Conservation (phyloP, 2,113 vertebrate species). For the Tychaedon coryphoeus region DNA sequence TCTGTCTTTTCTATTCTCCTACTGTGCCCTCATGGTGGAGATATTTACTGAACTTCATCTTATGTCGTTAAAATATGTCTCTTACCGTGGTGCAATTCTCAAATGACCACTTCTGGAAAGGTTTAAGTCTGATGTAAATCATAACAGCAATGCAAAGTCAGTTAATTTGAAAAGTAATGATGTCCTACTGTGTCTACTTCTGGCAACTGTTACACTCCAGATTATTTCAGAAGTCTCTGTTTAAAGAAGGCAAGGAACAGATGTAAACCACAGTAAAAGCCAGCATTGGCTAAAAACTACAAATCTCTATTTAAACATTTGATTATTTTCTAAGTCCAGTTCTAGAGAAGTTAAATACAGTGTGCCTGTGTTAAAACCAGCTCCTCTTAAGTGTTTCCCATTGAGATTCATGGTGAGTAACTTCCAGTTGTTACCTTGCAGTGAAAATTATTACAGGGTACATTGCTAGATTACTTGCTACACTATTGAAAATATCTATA, state of each 20-base stretch:
- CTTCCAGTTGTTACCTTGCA: conserved; percentile 3
- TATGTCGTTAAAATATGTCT: background rate
- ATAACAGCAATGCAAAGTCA: background rate
- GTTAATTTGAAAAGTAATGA: background rate
- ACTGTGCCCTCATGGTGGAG: background rate
- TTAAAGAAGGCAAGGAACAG: background rate
- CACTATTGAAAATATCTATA: conserved; percentile 30
- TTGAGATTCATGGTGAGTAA: background rate
- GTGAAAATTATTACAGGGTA: conserved; percentile 28
- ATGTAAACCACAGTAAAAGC: background rate
- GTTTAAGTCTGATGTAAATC: background rate
- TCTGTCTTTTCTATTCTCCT: background rate
- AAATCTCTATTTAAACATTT: background rate
- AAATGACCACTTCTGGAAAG: background rate
- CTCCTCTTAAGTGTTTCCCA: background rate
- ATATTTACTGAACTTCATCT: background rate
- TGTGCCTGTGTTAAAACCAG: background rate
- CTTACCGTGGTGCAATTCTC: background rate
- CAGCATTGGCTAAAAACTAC: background rate
- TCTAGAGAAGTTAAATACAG: background rate
- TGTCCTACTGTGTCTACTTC: background rate
- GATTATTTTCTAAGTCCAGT: background rate
- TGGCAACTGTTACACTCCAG: background rate
- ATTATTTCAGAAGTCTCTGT: background rate
- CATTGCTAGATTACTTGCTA: conserved; percentile 26